phyloP scores from a whole-genome alignment of 2,113 vertebrate genomes.

The Gymnorhina tibicen region DNA sequence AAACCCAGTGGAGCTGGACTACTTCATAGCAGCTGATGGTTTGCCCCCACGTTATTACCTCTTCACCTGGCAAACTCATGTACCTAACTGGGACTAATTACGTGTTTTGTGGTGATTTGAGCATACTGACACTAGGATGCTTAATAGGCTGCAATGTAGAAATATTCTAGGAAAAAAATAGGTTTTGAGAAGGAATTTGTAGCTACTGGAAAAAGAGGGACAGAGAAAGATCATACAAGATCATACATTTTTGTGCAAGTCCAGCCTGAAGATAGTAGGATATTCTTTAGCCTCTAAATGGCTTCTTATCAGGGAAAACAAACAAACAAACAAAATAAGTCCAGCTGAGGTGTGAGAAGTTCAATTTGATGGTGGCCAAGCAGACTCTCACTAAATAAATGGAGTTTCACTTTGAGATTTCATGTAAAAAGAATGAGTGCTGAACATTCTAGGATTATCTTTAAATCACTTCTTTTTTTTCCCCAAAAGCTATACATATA shows the following conservation, averaged over 20 bases:
- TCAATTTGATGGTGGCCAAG: not conserved
- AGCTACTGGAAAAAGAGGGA: not conserved
- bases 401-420: not conserved
- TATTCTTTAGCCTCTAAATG: not conserved
- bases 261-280: not conserved
- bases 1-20: not conserved
- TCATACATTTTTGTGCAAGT: not conserved
- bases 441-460: not conserved
- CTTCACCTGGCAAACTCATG: not conserved
- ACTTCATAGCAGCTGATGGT: not conserved
- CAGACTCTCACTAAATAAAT: not conserved
- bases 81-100: not conserved
- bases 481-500: fast-evolving
- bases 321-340: not conserved
- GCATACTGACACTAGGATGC: not conserved
- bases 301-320: not conserved
- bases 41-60: not conserved
- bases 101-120: not conserved
- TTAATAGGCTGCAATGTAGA: not conserved
- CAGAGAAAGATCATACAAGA: not conserved
- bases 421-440: not conserved
- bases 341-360: not conserved
- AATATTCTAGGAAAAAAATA: not conserved
- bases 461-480: not conserved
- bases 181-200: not conserved